Percentiles rank a stretch among this genome's conserved stretches.
phyloP scores from a whole-genome alignment of 2,888 invertebrate genomes.

The Chorisops tibialis region DNA sequence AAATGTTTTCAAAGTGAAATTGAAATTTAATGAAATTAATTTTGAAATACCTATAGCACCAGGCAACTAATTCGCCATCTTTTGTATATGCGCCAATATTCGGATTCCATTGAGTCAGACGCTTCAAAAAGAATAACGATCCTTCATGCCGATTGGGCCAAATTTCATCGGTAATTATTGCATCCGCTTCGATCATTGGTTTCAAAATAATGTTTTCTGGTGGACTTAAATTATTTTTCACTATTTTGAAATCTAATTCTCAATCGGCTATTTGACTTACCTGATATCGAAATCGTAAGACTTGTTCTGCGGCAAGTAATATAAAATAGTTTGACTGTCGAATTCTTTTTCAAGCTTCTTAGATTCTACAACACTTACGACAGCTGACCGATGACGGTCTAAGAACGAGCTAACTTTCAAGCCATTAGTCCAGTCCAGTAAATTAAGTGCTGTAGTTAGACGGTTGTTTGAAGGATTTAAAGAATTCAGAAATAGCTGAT shows the following conservation, averaged over 20 bases:
- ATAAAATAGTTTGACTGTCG: slow-evolving; percentile 33
- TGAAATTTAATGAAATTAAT: neutral
- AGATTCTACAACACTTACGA: slow-evolving; percentile 39
- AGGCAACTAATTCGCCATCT: slow-evolving; percentile 34
- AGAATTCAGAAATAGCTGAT: slow-evolving; percentile 46
- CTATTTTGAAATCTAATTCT: too few relatives aligned
- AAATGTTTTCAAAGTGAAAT: neutral
- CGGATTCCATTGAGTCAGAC: slow-evolving; percentile 33
- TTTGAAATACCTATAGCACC: slow-evolving; percentile 34
- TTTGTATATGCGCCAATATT: slow-evolving; percentile 36
- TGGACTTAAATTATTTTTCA: slow-evolving; percentile 21
- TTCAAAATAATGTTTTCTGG: slow-evolving; percentile 34
- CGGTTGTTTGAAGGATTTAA: slow-evolving; percentile 37
- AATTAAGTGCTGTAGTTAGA: slow-evolving; percentile 40
- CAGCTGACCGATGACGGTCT: slow-evolving; percentile 40
- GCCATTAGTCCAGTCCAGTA: slow-evolving; percentile 45
- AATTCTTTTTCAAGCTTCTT: slow-evolving; percentile 39
- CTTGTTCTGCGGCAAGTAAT: neutral
- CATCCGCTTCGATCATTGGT: slow-evolving; percentile 29
- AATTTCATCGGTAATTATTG: slow-evolving; percentile 33
- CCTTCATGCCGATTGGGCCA: slow-evolving; percentile 37
- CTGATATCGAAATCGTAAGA: neutral
- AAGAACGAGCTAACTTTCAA: slow-evolving; percentile 46
- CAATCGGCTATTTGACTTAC: too few relatives aligned
- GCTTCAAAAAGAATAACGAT: slow-evolving; percentile 34